Conservation (phyloP, 2,113 vertebrate genomes). For the Oostethus manadensis region DNA sequence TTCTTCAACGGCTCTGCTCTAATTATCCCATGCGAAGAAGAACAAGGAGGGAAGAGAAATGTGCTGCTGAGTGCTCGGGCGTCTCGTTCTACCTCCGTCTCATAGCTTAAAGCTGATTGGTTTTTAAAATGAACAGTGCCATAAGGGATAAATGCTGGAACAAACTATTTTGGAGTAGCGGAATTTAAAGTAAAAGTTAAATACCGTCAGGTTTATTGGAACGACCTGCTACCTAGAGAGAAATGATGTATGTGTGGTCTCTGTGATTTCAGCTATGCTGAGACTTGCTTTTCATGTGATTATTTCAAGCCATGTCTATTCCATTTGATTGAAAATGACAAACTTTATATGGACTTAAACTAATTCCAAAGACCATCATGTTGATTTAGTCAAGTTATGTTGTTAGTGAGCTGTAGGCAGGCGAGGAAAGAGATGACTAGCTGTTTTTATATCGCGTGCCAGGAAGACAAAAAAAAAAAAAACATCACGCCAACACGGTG, state of each 20-base stretch:
- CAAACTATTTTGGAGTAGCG: background rate
- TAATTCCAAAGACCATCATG: constrained; percentile 8
- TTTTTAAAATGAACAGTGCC: constrained; percentile 1
- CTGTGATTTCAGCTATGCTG: background rate
- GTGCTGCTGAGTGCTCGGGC: background rate
- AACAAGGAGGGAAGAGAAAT: constrained; percentile 13
- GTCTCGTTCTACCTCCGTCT: constrained; percentile 37
- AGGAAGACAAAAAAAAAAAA: background rate
- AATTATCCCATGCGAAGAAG: constrained; percentile 1
- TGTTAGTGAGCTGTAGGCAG: background rate
- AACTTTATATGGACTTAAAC: constrained; percentile 1
- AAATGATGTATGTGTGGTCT: background rate
- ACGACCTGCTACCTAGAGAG: background rate
- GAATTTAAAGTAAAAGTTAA: background rate
- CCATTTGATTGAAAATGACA: background rate
- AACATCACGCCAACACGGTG: background rate
- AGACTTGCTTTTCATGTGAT: background rate
- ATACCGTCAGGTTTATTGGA: background rate
- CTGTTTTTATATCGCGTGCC: background rate
- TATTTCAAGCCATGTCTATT: background rate
- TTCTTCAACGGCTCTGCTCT: background rate
- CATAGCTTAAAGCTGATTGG: background rate
- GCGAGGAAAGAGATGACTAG: background rate
- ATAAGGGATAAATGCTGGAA: constrained; percentile 8
- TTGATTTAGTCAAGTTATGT: background rate